phyloP scores from a whole-genome alignment of 2,113 vertebrate species.

The Pogonocichla stellata region DNA sequence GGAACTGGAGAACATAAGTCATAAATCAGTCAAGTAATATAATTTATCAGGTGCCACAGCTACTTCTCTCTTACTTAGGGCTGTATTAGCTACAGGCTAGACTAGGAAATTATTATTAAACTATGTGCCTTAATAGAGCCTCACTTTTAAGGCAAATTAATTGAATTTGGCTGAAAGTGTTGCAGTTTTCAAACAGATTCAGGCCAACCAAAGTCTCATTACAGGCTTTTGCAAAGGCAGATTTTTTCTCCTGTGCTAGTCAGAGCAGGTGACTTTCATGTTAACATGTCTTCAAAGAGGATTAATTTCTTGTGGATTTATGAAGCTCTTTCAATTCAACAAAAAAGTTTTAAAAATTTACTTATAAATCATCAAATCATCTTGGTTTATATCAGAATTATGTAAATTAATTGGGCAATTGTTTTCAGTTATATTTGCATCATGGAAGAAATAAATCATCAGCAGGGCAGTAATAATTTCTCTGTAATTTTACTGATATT shows the following conservation, averaged over 20 bases:
- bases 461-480: background rate
- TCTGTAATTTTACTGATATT: background rate
- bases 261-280: background rate
- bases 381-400: background rate
- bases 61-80: background rate
- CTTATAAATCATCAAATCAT: background rate
- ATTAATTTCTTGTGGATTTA: background rate
- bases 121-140: background rate
- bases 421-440: background rate
- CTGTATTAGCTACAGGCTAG: background rate
- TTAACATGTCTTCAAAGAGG: background rate
- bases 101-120: background rate
- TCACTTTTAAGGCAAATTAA: background rate
- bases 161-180: background rate
- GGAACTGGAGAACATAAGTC: background rate
- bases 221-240: background rate
- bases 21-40: slow-evolving; percentile 10
- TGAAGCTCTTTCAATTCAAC: background rate
- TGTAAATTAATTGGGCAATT: background rate
- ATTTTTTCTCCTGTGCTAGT: background rate
- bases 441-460: background rate
- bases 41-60: background rate
- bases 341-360: background rate
- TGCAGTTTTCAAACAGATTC: background rate
- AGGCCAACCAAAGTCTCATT: background rate